Evolutionary conservation across 1,140 invertebrate genomes (phyloP).

Genomic region (Idris sp.): DNA sequence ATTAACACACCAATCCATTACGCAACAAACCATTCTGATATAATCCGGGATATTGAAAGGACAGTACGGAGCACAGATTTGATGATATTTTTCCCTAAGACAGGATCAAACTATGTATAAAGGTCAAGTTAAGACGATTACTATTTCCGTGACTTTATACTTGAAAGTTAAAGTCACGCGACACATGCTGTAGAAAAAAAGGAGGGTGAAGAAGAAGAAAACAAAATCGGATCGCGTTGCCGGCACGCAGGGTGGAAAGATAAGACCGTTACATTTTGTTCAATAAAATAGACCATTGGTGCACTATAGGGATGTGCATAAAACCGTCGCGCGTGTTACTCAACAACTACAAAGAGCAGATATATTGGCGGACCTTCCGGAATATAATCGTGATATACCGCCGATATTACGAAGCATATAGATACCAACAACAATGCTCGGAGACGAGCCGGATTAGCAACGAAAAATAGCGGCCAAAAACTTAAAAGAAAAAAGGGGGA

Average conservation of each 20-base stretch:
- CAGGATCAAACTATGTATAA: constrained; percentile 48
- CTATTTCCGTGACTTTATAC: constrained; percentile 56
- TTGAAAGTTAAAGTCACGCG: constrained; percentile 41
- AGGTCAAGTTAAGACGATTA: constrained; percentile 57
- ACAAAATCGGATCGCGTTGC: constrained; percentile 17
- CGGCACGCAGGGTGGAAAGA: constrained; percentile 42
- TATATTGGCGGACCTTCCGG: constrained; percentile 69
- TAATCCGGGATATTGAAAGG: constrained; percentile 18
- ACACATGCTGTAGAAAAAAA: constrained; percentile 52
- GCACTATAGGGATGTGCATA: constrained; percentile 68
- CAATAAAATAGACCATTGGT: constrained; percentile 63
- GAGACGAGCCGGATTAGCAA: constrained; percentile 57
- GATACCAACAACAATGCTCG: constrained; percentile 65
- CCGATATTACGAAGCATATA: constrained; percentile 68
- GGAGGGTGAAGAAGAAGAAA: constrained; percentile 18
- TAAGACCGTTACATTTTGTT: constrained; percentile 64
- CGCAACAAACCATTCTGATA: constrained; percentile 31
- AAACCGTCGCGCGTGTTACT: constrained; percentile 66
- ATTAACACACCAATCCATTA: constrained; percentile 40
- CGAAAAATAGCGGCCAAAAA: constrained; percentile 9
- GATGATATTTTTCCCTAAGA: constrained; percentile 30
- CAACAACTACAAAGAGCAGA: constrained; percentile 55
- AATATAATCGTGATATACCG: constrained; percentile 73
- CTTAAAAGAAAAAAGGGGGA: constrained; percentile 25
- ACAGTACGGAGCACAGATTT: constrained; percentile 29